Percentiles rank a stretch among this genome's conserved stretches.
Evolutionary conservation across 2,888 invertebrate species (phyloP).

Genomic region (Cataglyphis rosenhaueri): DNA sequence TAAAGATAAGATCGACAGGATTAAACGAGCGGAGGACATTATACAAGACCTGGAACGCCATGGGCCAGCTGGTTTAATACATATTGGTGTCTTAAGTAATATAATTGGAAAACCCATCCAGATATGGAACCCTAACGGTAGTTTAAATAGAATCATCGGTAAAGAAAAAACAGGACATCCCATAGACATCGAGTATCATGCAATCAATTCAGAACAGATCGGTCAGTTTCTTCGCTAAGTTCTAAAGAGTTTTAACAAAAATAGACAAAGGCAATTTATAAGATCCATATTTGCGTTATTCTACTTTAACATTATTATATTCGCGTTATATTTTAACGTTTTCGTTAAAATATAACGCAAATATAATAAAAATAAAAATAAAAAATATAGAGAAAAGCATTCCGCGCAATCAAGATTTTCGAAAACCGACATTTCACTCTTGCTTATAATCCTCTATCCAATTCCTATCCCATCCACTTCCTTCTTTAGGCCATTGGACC

Average conservation of each 20-base stretch:
- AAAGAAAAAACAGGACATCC: background rate
- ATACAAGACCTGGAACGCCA: constrained; percentile 68
- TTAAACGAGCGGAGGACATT: constrained; percentile 45
- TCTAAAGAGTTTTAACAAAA: background rate
- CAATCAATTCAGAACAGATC: background rate
- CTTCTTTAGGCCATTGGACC: constrained; percentile 71
- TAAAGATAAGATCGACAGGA: background rate
- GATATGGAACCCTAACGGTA: constrained; percentile 59
- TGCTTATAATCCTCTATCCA: background rate
- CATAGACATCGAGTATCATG: constrained; percentile 71
- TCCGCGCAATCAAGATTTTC: background rate
- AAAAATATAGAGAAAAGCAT: no score
- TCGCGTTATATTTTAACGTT: no score
- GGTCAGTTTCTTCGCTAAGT: constrained; percentile 55
- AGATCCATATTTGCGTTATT: background rate
- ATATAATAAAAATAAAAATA: no score
- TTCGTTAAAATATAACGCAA: no score
- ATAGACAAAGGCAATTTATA: background rate
- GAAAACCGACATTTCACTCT: background rate
- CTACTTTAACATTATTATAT: background rate
- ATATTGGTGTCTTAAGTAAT: constrained; percentile 67
- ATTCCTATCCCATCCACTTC: background rate
- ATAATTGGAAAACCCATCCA: constrained; percentile 63
- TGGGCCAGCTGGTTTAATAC: constrained; percentile 71
- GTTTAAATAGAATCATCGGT: constrained; percentile 55